A percentile compares a stretch with the other conserved stretches of the same genome.
Conservation (phyloP, 64 coral and sea anemone species). For the Acropora yongei region DNA sequence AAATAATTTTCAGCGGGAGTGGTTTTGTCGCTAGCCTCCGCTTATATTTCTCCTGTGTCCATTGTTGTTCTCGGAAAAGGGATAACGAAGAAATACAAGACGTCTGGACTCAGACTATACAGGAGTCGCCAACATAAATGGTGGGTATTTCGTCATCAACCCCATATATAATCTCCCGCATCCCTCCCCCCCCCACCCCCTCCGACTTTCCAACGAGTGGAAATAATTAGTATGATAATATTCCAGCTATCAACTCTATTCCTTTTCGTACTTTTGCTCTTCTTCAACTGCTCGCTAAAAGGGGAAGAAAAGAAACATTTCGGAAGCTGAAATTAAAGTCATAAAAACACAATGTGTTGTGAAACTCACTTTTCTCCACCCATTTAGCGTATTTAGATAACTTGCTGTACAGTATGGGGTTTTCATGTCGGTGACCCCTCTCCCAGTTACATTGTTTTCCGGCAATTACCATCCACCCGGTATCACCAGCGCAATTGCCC, state of each 20-base stretch:
- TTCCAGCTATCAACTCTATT: neutral
- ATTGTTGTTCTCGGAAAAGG: neutral
- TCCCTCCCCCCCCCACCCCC: neutral
- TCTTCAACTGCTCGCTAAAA: neutral
- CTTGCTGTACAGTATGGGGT: neutral
- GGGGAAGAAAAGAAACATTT: neutral
- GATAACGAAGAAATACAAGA: conserved; percentile 8
- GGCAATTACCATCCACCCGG: conserved; percentile 11
- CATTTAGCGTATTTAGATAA: neutral
- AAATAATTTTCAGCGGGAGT: conserved; percentile 2
- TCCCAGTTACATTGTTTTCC: neutral
- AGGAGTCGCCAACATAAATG: conserved; percentile 8
- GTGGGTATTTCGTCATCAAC: neutral
- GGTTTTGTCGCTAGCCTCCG: neutral
- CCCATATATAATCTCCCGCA: conserved; percentile 2
- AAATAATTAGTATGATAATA: neutral
- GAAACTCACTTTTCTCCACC: too few relatives aligned
- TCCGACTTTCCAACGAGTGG: conserved; percentile 5
- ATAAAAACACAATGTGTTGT: neutral
- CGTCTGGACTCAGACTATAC: neutral
- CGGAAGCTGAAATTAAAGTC: neutral
- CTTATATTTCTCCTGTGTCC: neutral
- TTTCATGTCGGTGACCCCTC: neutral
- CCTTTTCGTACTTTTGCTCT: neutral
- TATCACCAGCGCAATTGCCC: neutral